Base-by-base conservation (phyloP, 2,797 vertebrate genomes). In the Nannoperca obscura region DNA sequence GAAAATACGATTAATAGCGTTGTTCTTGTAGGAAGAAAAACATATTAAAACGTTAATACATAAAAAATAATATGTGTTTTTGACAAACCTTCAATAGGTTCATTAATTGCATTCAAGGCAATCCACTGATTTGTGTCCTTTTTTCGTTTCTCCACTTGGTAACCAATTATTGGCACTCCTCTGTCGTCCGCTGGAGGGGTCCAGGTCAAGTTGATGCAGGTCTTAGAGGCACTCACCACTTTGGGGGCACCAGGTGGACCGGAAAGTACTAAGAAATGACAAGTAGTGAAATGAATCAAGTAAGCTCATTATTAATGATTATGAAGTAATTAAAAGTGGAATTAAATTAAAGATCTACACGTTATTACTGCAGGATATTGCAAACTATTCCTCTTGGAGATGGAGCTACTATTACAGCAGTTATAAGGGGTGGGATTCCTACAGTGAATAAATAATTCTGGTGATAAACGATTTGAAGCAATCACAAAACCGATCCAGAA, bases 91-190 rank as follows among this genome's bases (percentile, higher is more conserved):
- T 93, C 63, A 77, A 96, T 71, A 0, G 95, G 96, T 42, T 89
- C 84, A 0, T 88, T 82, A 52, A 95, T 2, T n/a, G 78, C 50
- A 72, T 95, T 95, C 76, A 96, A 89, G 11, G 95, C 75, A 11
- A 91, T 84, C 97, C 97, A 97, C 47, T 90, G 84, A 47, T 74
- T 81, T 50, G 95, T 95, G 5, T 97, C 96, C 76, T 94, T 96
- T 90, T 96, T 96, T 47, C 93, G 84, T 74, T 97, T 97, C 61
- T 98, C 97, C 15, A 97, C 0, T 0, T 95, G 71, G 72, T 97
- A 98, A 27, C 97, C 96, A 73, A 94, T 81, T 64, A 97, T 93
- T 0, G 76, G 84, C 76, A 90, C 94, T 6, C 92, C 92, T 59
- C 91, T 92, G 0, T 93, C 90, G 24, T 95, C 94, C 49, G 22